Percentiles rank a stretch among this genome's conserved stretches.
phyloP scores from a whole-genome alignment of 2,113 vertebrate species.

The Oreotrochilus melanogaster region DNA sequence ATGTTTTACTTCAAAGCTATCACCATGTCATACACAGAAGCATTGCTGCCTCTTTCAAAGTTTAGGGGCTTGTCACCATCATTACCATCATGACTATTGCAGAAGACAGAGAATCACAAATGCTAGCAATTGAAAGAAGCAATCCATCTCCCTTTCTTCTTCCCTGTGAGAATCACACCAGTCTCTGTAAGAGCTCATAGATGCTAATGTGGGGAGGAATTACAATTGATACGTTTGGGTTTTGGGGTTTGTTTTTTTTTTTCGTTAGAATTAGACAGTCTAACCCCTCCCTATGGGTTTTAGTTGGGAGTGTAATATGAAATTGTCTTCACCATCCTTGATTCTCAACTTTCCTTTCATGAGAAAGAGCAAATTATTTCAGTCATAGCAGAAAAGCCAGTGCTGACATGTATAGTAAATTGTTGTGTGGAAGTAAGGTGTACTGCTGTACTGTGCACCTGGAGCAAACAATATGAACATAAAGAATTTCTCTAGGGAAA shows the following conservation, averaged over 20 bases:
- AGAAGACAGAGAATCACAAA: neutral
- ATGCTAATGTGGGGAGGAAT: neutral
- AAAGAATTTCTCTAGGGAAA: slow-evolving; percentile 62
- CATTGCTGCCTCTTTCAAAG: neutral
- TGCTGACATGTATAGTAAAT: slow-evolving; percentile 50
- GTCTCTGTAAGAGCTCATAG: neutral
- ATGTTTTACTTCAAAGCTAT: slow-evolving; percentile 1
- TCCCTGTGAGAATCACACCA: neutral
- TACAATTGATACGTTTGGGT: neutral
- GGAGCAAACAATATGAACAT: slow-evolving; percentile 35
- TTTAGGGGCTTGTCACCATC: neutral
- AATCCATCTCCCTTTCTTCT: neutral
- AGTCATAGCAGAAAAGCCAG: neutral
- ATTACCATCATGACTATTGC: neutral
- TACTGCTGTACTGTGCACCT: neutral
- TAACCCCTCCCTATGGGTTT: slow-evolving; percentile 25
- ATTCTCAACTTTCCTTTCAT: slow-evolving; percentile 10
- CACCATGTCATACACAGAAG: neutral
- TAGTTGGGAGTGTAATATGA: neutral
- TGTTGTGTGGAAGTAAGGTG: slow-evolving; percentile 25
- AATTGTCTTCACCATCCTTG: neutral
- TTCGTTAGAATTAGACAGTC: neutral
- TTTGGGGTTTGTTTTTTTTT: neutral
- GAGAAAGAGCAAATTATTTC: slow-evolving; percentile 23
- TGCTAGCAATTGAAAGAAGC: slow-evolving; percentile 1